Evolutionary conservation across 2,797 vertebrate genomes (phyloP), one percentile per base, ranked within the genome.

Genomic region (Myotis myotis): DNA sequence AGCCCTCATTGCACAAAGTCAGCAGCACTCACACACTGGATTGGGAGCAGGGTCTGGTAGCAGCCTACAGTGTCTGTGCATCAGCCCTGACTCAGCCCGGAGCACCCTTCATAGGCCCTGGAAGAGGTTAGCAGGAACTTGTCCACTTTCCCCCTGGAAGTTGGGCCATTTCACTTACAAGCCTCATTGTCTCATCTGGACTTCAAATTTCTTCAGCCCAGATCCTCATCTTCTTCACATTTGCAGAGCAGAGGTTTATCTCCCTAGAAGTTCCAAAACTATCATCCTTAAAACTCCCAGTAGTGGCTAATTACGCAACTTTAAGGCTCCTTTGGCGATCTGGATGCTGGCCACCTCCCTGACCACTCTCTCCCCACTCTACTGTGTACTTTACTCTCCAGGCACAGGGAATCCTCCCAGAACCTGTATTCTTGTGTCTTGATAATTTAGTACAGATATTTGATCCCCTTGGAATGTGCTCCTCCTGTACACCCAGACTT

Each of bases 181-280:
- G n/a, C 23, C 0, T 30, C 10, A 22, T 49, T 53, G 12, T 13
- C 74, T 92, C 20, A 28, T 8, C 55, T 85, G n/a, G 12, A 55
- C 55, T 68, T 74, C 36, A 28, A 60, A 57, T 78, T 36, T 68
- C 79, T 87, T 87, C 23, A n/a, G 36, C 23, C 7, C 25, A 78
- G n/a, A 23, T 41, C 23, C 36, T 64, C 11, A 23, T 3, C 23
- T 64, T 51, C 0, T 38, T 89, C 19, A 44, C 1, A 16, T 84
- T 55, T 20, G 79, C 62, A 70, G 51, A 89, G 55, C 16, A 75
- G 44, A 30, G 41, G 16, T 33, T 70, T 44, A 33, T 57, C 72
- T 90, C 25, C 28, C 66, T 76, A 60, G 19, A 75, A 79, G 17
- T 91, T 89, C 30, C 55, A 38, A 23, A 93, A 55, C 12, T 36